Conservation (phyloP, 2,113 vertebrate species). For the Heteronetta atricapilla region DNA sequence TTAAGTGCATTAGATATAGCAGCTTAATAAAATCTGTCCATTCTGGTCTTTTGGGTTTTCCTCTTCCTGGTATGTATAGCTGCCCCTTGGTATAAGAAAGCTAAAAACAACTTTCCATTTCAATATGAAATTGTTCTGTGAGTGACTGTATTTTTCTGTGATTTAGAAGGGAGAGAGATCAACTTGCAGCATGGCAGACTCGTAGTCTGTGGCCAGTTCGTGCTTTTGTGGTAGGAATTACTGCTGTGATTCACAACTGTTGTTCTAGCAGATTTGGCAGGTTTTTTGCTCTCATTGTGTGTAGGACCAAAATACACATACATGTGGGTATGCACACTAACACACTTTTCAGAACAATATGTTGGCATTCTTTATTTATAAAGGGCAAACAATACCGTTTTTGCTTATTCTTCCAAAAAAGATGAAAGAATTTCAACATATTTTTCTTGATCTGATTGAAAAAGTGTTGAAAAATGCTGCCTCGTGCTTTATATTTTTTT, state of each 20-base stretch:
- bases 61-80: not conserved
- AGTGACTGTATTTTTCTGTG: not conserved
- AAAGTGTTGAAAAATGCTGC: not conserved
- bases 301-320: not conserved
- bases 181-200: not conserved
- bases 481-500: not conserved
- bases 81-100: not conserved
- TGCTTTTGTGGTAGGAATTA: not conserved
- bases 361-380: not conserved
- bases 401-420: not conserved
- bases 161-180: not conserved
- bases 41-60: not conserved
- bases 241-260: not conserved
- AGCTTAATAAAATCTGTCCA: not conserved
- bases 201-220: rapidly evolving
- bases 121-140: not conserved
- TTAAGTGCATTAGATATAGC: rapidly evolving
- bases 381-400: not conserved
- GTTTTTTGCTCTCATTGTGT: not conserved
- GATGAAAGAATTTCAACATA: not conserved
- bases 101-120: not conserved
- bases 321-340: rapidly evolving
- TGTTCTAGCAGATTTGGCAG: not conserved
- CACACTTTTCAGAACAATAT: not conserved
- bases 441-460: not conserved